Conservation (phyloP, 2,113 vertebrate species). For the Notothenia coriiceps region DNA sequence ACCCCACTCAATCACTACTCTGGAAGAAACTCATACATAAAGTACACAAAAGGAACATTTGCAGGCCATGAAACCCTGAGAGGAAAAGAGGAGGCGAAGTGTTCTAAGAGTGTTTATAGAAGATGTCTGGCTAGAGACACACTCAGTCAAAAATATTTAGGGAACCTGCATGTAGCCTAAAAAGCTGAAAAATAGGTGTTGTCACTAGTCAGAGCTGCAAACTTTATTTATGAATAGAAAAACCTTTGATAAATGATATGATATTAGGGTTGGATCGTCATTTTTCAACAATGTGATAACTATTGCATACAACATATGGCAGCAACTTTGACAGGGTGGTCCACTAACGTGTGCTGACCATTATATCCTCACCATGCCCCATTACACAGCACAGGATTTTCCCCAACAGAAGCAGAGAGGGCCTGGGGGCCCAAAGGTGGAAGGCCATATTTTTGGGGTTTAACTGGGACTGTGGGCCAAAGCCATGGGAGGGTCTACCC, state of each 20-base stretch:
- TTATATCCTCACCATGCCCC: constrained; percentile 63
- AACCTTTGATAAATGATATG: neutral
- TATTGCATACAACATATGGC: neutral
- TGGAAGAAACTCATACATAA: neutral
- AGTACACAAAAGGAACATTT: constrained; percentile 15
- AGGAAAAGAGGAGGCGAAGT: neutral
- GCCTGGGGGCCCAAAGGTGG: neutral
- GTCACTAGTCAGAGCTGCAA: neutral
- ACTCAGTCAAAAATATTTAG: constrained; percentile 6
- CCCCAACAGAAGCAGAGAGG: constrained; percentile 11
- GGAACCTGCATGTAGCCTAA: neutral
- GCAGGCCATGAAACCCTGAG: neutral
- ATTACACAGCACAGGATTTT: constrained; percentile 34
- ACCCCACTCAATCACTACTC: neutral
- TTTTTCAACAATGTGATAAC: constrained; percentile 11
- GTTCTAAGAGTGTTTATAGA: constrained; percentile 35
- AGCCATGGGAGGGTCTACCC: neutral
- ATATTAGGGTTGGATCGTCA: neutral
- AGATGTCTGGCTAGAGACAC: constrained; percentile 7
- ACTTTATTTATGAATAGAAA: neutral
- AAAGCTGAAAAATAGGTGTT: neutral
- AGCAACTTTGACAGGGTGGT: constrained; percentile 43
- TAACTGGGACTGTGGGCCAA: constrained; percentile 3
- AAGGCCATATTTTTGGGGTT: constrained; percentile 12
- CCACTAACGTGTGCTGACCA: constrained; percentile 37